Evolutionary conservation across 92 coral and sea anemone species (phyloP).

Genomic region (Parazoanthus atlanticus): DNA sequence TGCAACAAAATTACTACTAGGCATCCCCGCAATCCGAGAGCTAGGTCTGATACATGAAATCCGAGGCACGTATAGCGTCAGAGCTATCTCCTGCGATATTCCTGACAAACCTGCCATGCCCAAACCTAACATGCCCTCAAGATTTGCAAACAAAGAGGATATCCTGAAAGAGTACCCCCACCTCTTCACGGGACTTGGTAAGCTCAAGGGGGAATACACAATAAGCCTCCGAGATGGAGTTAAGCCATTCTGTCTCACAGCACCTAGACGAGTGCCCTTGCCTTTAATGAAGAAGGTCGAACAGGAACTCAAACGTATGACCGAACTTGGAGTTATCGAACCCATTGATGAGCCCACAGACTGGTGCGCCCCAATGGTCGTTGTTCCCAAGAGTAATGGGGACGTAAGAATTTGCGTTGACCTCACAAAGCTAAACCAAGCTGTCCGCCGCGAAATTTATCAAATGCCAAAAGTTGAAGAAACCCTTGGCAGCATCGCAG

Average conservation of each 20-base stretch:
- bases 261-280: slow-evolving; percentile 32
- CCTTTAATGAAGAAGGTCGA: slow-evolving; percentile 35
- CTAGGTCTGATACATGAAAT: slow-evolving; percentile 38
- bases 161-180: slow-evolving; percentile 32
- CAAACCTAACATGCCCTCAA: not conserved
- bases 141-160: slow-evolving; percentile 13
- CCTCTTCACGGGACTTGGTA: slow-evolving; percentile 46
- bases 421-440: too few relatives aligned
- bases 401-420: too few relatives aligned
- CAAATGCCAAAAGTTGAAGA: slow-evolving; percentile 49
- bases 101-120: not conserved
- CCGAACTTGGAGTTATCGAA: slow-evolving; percentile 13
- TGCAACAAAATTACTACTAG: slow-evolving; percentile 41
- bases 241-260: slow-evolving; percentile 22
- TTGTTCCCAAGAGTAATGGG: too few relatives aligned
- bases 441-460: slow-evolving; percentile 25
- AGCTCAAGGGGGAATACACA: slow-evolving; percentile 40
- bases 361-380: slow-evolving; percentile 38
- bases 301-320: slow-evolving; percentile 23
- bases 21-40: slow-evolving; percentile 40
- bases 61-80: slow-evolving; percentile 25
- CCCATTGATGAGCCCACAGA: slow-evolving; percentile 36
- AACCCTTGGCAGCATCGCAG: slow-evolving; percentile 46
- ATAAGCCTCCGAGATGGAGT: not conserved
- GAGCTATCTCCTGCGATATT: not conserved